A percentile compares a stretch with the other conserved stretches of the same genome.
Conservation (phyloP, 2,888 invertebrate species). For the Orthosia cruda region DNA sequence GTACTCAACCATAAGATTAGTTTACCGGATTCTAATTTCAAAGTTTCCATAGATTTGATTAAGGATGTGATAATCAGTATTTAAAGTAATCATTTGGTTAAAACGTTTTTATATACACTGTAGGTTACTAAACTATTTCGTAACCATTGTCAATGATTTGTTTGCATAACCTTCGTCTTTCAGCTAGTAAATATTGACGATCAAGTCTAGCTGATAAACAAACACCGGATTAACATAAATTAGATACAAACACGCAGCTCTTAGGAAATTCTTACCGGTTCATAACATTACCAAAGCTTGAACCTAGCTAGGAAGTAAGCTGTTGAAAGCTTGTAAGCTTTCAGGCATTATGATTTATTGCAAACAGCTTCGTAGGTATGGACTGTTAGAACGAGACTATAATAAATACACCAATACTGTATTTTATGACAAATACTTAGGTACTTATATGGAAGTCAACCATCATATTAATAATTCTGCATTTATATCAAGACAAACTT, state of each 20-base stretch:
- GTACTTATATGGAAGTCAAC: no score
- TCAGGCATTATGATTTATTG: slow-evolving; percentile 13
- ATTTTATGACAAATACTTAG: background rate
- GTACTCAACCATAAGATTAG: no score
- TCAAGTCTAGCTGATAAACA: slow-evolving; percentile 17
- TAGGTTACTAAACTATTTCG: background rate
- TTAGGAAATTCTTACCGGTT: background rate
- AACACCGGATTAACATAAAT: slow-evolving; percentile 10
- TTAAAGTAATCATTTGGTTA: no score
- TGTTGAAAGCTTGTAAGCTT: slow-evolving; percentile 11
- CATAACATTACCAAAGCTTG: background rate
- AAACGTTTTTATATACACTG: no score
- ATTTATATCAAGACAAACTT: background rate
- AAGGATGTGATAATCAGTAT: no score
- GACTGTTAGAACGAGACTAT: no score
- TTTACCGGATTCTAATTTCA: no score
- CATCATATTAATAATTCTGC: background rate
- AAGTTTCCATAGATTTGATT: no score
- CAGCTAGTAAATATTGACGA: slow-evolving; percentile 14
- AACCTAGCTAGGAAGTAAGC: slow-evolving; percentile 9
- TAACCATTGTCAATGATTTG: background rate
- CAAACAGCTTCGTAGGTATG: background rate
- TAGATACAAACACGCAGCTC: background rate
- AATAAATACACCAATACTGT: background rate
- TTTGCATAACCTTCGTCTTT: slow-evolving; percentile 17